phyloP scores from a whole-genome alignment of 2,113 vertebrate genomes.

The Corvus hawaiiensis region DNA sequence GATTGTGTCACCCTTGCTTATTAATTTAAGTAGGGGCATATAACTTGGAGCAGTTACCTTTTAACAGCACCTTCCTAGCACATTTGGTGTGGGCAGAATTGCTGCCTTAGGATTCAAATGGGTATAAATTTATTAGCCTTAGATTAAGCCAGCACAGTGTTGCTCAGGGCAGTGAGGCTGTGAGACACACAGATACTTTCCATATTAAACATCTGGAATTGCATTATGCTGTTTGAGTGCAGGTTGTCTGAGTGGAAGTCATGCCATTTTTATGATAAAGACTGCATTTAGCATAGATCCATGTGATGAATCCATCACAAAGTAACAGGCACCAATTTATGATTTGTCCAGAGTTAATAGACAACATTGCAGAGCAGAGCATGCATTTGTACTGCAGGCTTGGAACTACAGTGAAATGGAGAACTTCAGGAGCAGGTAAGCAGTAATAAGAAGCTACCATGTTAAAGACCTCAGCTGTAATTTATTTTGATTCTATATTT shows the following conservation, averaged over 20 bases:
- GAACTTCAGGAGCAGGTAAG: background rate
- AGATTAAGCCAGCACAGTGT: background rate
- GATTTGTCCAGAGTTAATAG: background rate
- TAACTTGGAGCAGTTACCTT: background rate
- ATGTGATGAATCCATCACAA: background rate
- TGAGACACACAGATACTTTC: background rate
- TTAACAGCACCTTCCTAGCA: background rate
- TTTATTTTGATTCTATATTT: background rate
- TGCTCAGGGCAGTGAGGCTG: background rate
- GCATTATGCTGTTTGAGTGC: background rate
- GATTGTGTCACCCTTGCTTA: background rate
- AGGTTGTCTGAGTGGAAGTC: background rate
- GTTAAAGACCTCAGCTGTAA: background rate
- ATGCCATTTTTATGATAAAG: background rate
- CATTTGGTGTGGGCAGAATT: background rate
- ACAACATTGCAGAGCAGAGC: background rate
- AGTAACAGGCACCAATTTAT: background rate
- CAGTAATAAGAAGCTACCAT: background rate
- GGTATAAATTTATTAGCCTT: background rate
- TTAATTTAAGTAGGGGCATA: background rate
- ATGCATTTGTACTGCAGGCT: background rate
- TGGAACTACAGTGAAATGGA: background rate
- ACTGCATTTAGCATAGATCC: background rate
- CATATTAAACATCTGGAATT: background rate
- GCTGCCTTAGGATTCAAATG: fast-evolving